Conservation (phyloP, 2,113 vertebrate genomes). For the Cricetomys ansorgei region DNA sequence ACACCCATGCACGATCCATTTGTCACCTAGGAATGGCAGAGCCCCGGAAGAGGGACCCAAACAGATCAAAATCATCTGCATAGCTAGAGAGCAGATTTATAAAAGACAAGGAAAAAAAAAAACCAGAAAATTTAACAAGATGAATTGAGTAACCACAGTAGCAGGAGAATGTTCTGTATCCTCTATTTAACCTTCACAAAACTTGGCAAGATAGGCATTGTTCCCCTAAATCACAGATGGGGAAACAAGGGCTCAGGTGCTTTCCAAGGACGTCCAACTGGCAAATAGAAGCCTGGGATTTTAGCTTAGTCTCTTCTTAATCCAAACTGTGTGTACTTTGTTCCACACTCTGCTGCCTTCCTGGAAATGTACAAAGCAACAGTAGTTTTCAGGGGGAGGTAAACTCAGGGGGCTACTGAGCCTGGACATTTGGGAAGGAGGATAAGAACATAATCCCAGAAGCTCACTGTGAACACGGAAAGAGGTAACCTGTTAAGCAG, state of each 20-base stretch:
- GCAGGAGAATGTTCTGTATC: background rate
- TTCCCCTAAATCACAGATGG: background rate
- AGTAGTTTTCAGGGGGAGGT: background rate
- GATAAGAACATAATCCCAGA: background rate
- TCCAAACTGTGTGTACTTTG: background rate
- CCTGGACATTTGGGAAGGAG: background rate
- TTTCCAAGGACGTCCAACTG: background rate
- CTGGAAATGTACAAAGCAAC: background rate
- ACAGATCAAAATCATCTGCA: conserved; percentile 10
- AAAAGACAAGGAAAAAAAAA: background rate
- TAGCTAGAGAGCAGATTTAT: background rate
- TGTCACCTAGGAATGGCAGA: conserved; percentile 10
- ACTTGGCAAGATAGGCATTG: background rate
- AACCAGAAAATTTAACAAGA: background rate
- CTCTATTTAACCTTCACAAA: background rate
- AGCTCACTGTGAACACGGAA: background rate
- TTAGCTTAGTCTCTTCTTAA: background rate
- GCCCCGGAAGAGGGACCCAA: background rate
- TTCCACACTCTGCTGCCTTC: background rate
- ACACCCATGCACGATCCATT: background rate
- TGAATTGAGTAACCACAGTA: background rate
- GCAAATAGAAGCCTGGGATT: background rate
- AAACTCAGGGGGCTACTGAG: background rate
- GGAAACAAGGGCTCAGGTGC: background rate
- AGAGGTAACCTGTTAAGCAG: background rate